Base-by-base conservation (phyloP, 2,113 vertebrate species). In the Dicentrarchus labrax region DNA sequence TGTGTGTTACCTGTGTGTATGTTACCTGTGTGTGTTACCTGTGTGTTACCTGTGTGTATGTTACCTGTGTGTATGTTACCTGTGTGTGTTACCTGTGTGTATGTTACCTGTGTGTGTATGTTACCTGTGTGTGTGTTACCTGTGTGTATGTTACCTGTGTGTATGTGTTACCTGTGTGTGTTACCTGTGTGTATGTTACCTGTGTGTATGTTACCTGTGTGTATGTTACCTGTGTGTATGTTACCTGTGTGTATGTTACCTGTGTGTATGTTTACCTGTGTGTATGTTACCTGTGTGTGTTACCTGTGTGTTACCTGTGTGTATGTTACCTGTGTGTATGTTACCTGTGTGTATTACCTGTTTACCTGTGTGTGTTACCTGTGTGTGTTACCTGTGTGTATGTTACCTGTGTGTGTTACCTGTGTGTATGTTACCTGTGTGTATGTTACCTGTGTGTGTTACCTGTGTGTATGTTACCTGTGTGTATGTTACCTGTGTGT, bases 341-440 rank as follows among this genome's bases (percentile, higher is more conserved):
- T n/a, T 16, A n/a, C 47, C 6, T 73, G 30, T 30, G 30, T 30
- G 30, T 30, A 30, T 30, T 30, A 30, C 30, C 30, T 30, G 51
- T 36, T n/a, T n/a, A n/a, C n/a, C n/a, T n/a, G 1, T n/a, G 4
- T 19, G 8, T 54, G 38, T 57, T 30, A 30, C 30, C 30, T n/a
- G n/a, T n/a, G n/a, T 30, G 19, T n/a, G 8, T 30, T 11, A 9
- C 62, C 8, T 64, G n/a, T 21, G 4, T 4, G 3, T 8, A 30
- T 53, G 59, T 30, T 39, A 95, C 96, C 96, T 95, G 92, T 96
- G 9, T 47, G 45, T 9, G n/a, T n/a, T 30, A 30, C 30, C 30
- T 30, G 9, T 47, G 39, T 41, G 39, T 41, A 4, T 41, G 39
- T 30, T 30, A 30, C 30, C 30, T 41, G 39, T 41, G 39, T 41